Percentiles rank a stretch among this genome's conserved stretches.
These are phyloP conservation scores for Beris chalybata DNA, from an alignment of 2,888 invertebrate species.

Conservation along the genomic window DNA sequence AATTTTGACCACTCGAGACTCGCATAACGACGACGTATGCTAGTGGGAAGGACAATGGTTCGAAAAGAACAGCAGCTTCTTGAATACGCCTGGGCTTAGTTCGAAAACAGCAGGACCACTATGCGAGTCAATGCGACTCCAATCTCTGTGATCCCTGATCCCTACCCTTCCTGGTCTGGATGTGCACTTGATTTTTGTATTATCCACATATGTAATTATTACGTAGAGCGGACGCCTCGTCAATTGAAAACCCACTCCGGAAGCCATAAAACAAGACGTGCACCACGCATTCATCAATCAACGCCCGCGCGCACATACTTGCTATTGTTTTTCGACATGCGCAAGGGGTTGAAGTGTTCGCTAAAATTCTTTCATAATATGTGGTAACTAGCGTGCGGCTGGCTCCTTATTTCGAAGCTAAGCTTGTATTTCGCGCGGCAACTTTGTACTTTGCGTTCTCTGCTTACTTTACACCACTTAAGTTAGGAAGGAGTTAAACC, in stretches of 20 bases:
- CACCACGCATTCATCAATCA: constrained; percentile 33
- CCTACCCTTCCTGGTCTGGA: not conserved
- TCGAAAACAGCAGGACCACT: constrained; percentile 23
- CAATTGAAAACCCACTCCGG: constrained; percentile 32
- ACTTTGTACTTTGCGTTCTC: not conserved
- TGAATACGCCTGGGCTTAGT: constrained; percentile 17
- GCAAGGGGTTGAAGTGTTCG: constrained; percentile 24
- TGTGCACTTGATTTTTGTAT: constrained; percentile 26
- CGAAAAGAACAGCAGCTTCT: constrained; percentile 22
- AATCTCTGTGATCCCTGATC: no score
- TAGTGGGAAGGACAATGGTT: constrained; percentile 5
- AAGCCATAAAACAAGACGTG: constrained; percentile 29
- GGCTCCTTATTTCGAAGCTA: not conserved
- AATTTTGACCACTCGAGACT: constrained; percentile 27
- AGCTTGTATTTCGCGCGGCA: not conserved
- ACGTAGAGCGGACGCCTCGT: constrained; percentile 18
- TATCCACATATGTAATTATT: constrained; percentile 5
- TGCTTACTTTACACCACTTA: not conserved
- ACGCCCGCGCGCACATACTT: constrained; percentile 30
- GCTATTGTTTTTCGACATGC: constrained; percentile 28
- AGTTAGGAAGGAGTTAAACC: constrained; percentile 1
- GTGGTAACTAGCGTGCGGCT: not conserved
- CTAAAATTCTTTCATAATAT: not conserved
- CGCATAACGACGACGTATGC: constrained; percentile 27
- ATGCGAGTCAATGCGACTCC: no score